phyloP scores from a whole-genome alignment of 1,140 invertebrate species.

The Plutomurus gul region DNA sequence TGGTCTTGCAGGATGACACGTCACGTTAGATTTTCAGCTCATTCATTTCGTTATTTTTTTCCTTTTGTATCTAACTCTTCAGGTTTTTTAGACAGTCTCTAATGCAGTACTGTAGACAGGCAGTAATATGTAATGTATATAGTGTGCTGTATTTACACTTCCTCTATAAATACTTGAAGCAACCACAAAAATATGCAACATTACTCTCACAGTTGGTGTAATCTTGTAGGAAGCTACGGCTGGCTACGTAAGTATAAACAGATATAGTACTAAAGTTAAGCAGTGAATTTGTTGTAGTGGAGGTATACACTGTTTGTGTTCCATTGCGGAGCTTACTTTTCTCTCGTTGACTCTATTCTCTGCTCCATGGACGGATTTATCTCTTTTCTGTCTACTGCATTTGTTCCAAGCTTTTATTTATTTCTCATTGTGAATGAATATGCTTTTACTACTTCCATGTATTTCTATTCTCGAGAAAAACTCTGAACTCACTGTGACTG shows the following conservation, averaged over 20 bases:
- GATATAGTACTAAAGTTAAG: no score
- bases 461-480: neutral
- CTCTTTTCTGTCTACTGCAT: slow-evolving; percentile 40
- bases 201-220: no score
- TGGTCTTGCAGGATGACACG: neutral
- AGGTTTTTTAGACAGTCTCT: no score
- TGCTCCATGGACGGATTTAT: slow-evolving; percentile 41
- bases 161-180: no score
- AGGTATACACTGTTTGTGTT: neutral
- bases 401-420: slow-evolving; percentile 46
- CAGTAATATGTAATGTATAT: no score
- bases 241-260: no score
- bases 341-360: slow-evolving; percentile 7
- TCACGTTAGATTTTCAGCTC: neutral
- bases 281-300: no score
- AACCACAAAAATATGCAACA: no score
- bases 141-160: no score
- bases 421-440: slow-evolving; percentile 12
- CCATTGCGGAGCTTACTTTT: neutral
- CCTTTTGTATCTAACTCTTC: no score
- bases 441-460: neutral
- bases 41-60: slow-evolving; percentile 10
- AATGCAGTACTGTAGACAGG: no score
- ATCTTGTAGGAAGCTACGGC: no score
- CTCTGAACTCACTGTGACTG: neutral